phyloP scores from a whole-genome alignment of 2,797 vertebrate species.

The Echeneis naucrates region DNA sequence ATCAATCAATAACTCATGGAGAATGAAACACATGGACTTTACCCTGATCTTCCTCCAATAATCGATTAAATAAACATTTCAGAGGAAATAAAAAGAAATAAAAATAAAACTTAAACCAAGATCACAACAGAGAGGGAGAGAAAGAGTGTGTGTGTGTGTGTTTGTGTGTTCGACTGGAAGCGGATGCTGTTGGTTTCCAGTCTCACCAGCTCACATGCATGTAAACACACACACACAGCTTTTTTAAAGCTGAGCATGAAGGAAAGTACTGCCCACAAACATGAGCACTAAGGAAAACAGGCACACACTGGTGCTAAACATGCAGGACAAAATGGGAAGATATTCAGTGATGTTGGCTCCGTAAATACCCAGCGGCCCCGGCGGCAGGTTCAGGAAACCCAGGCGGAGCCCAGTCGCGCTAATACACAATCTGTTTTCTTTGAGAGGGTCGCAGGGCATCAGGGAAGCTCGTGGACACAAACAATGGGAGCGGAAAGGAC shows the following conservation, averaged over 20 bases:
- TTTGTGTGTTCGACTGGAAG: slow-evolving; percentile 25
- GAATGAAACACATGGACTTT: too few species aligned
- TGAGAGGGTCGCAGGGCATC: slow-evolving; percentile 77
- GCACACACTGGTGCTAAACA: slow-evolving; percentile 3
- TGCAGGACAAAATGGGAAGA: slow-evolving; percentile 73
- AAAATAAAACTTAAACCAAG: too few species aligned
- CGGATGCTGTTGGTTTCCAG: slow-evolving; percentile 67
- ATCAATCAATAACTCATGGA: too few species aligned
- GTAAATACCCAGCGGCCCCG: slow-evolving; percentile 79
- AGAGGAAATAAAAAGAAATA: too few species aligned
- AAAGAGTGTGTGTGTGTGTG: too few species aligned
- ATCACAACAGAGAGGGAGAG: too few species aligned
- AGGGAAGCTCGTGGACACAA: slow-evolving; percentile 69
- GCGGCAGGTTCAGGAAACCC: slow-evolving; percentile 71
- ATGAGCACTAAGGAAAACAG: slow-evolving; percentile 8
- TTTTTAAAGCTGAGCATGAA: background rate
- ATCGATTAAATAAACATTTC: too few species aligned
- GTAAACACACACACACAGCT: slow-evolving; percentile 5
- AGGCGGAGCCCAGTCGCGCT: slow-evolving; percentile 42
- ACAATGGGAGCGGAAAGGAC: slow-evolving; percentile 75
- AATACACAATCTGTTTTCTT: slow-evolving; percentile 78
- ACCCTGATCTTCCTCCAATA: too few species aligned
- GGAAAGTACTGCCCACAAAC: slow-evolving; percentile 11
- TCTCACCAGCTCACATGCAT: slow-evolving; percentile 46
- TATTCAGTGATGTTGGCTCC: slow-evolving; percentile 77